These are phyloP conservation scores for Malachius bipustulatus DNA, from an alignment of 2,888 invertebrate species.

Conservation along the genomic window DNA sequence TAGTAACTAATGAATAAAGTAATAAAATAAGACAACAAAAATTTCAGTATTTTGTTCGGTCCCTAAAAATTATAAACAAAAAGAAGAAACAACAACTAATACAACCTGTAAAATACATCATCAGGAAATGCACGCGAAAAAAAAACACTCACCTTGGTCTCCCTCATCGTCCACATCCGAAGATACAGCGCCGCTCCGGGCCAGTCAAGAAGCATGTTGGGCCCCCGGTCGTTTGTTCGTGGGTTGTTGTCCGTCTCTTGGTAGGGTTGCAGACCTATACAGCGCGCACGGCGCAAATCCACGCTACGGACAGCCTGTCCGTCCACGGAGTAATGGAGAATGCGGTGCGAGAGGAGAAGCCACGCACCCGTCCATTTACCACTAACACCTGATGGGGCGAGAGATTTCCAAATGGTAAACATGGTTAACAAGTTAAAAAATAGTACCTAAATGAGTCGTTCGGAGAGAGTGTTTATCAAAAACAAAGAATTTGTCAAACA, in stretches of 20 bases:
- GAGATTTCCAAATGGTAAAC: too few relatives aligned
- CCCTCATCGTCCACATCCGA: conserved; percentile 57
- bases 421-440: neutral
- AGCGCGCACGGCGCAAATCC: conserved; percentile 70
- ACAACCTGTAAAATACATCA: too few relatives aligned
- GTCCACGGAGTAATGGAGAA: conserved; percentile 47
- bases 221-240: conserved; percentile 44
- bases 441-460: neutral
- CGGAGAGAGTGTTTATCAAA: neutral
- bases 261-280: conserved; percentile 49
- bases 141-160: conserved; percentile 48
- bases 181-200: conserved; percentile 56
- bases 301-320: conserved; percentile 47
- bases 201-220: conserved; percentile 55
- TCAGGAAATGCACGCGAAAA: too few relatives aligned
- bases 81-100: too few relatives aligned
- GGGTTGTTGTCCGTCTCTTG: conserved; percentile 43
- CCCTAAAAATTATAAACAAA: too few relatives aligned
- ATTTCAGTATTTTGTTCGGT: too few relatives aligned
- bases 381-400: conserved; percentile 57
- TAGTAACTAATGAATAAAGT: too few relatives aligned
- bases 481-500: too few relatives aligned
- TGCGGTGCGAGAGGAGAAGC: conserved; percentile 59
- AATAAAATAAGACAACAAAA: too few relatives aligned
- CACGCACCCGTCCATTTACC: conserved; percentile 72